phyloP scores from a whole-genome alignment of 2,888 invertebrate genomes.

The Campoletis raptor region DNA sequence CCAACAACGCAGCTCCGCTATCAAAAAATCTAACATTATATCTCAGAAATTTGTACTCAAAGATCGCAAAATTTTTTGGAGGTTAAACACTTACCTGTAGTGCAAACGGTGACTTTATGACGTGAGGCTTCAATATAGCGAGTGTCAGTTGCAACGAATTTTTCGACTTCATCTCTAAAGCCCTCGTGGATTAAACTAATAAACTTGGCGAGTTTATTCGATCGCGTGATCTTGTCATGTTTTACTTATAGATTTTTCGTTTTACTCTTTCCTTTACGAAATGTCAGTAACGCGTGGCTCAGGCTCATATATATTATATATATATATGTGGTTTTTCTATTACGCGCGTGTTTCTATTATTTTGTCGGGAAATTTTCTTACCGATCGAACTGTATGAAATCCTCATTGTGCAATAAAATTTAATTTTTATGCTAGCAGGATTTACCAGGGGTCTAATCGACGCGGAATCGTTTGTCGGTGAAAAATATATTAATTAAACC shows the following conservation, averaged over 20 bases:
- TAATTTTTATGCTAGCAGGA: too few relatives aligned
- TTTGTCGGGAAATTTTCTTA: conserved; percentile 11
- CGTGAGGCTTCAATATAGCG: conserved; percentile 95
- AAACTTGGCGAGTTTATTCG: conserved; percentile 28
- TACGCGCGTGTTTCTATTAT: conserved; percentile 31
- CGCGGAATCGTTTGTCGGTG: too few relatives aligned
- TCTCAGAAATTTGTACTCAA: conserved; percentile 10
- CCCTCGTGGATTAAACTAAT: conserved; percentile 28
- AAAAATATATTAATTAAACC: too few relatives aligned
- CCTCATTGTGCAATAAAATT: not conserved
- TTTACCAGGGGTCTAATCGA: not conserved
- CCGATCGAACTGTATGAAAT: conserved; percentile 12
- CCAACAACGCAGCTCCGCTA: not conserved
- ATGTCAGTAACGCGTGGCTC: conserved; percentile 61
- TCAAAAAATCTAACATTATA: not conserved
- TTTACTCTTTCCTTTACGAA: conserved; percentile 40
- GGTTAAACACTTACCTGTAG: conserved; percentile 85
- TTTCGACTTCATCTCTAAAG: conserved; percentile 71
- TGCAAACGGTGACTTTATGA: conserved; percentile 91
- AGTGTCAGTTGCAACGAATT: conserved; percentile 89
- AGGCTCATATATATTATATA: not conserved
- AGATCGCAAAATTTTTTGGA: conserved; percentile 36
- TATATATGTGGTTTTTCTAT: conserved; percentile 20
- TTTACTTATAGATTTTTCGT: conserved; percentile 40
- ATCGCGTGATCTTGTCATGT: conserved; percentile 63